Percentiles rank a stretch among this genome's conserved stretches.
phyloP scores from a whole-genome alignment of 2,797 vertebrate species.

The Molossus alvarezi region DNA sequence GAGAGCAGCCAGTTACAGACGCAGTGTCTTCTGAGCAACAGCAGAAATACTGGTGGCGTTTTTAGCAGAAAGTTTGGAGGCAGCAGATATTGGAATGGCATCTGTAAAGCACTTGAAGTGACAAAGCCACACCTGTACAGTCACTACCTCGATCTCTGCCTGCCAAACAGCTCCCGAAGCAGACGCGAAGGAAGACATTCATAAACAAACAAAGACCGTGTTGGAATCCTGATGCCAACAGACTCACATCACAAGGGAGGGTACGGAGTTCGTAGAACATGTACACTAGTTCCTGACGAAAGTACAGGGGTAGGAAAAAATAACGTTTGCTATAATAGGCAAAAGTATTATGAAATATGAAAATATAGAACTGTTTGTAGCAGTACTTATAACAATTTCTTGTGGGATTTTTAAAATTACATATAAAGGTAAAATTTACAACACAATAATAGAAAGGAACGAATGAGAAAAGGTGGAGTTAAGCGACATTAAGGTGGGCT shows the following conservation, averaged over 20 bases:
- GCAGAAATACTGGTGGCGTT: background rate
- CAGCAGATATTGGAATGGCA: background rate
- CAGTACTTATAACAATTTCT: background rate
- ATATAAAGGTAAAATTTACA: background rate
- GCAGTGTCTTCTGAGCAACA: background rate
- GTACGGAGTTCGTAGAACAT: background rate
- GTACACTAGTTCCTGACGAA: background rate
- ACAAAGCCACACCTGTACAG: background rate
- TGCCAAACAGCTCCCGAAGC: background rate
- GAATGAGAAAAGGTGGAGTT: background rate
- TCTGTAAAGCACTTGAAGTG: background rate
- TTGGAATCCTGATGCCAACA: background rate
- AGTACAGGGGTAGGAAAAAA: background rate
- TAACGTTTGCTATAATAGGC: background rate
- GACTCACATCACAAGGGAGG: background rate
- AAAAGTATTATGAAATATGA: background rate
- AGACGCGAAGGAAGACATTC: background rate
- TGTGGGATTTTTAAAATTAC: background rate
- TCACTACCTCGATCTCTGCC: background rate
- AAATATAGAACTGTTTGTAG: background rate
- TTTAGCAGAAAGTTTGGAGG: background rate
- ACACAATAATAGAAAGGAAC: background rate
- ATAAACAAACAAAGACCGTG: background rate
- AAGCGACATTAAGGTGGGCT: background rate
- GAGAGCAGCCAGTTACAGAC: background rate